Evolutionary conservation across 2,113 vertebrate genomes (phyloP).

Genomic region (Triplophysa dalaica): DNA sequence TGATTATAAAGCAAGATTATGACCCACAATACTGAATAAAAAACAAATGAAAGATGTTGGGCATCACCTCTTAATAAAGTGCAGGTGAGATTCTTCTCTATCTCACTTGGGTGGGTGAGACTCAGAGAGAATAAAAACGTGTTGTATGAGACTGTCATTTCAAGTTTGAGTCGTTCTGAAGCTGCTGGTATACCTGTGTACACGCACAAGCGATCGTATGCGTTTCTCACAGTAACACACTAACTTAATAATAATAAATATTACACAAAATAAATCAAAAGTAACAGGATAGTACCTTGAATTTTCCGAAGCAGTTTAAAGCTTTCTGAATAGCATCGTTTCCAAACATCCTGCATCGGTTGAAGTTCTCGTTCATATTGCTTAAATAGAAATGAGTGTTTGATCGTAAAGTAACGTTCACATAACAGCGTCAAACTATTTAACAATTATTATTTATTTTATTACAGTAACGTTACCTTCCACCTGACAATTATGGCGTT

Average conservation of each 20-base stretch:
- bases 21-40: background rate
- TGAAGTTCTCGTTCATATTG: slow-evolving; percentile 48
- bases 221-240: background rate
- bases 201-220: background rate
- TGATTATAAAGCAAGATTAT: background rate
- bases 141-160: slow-evolving; percentile 72
- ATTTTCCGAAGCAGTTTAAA: slow-evolving; percentile 71
- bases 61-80: slow-evolving; percentile 66
- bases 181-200: slow-evolving; percentile 66
- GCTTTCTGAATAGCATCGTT: slow-evolving; percentile 61
- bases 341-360: slow-evolving; percentile 48
- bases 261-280: too few species aligned
- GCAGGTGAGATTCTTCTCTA: slow-evolving; percentile 59
- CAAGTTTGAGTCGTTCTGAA: slow-evolving; percentile 60
- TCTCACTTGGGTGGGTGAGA: slow-evolving; percentile 59
- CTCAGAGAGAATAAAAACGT: slow-evolving; percentile 60
- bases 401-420: background rate
- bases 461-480: slow-evolving; percentile 59
- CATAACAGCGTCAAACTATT: background rate
- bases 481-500: slow-evolving; percentile 66
- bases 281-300: slow-evolving; percentile 63
- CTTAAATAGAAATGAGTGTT: slow-evolving; percentile 46
- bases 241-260: too few species aligned
- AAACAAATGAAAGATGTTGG: background rate
- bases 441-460: background rate